These are phyloP conservation scores for Potamarius usumacintae DNA, from an alignment of 2,113 vertebrate species.

Conservation along the genomic window DNA sequence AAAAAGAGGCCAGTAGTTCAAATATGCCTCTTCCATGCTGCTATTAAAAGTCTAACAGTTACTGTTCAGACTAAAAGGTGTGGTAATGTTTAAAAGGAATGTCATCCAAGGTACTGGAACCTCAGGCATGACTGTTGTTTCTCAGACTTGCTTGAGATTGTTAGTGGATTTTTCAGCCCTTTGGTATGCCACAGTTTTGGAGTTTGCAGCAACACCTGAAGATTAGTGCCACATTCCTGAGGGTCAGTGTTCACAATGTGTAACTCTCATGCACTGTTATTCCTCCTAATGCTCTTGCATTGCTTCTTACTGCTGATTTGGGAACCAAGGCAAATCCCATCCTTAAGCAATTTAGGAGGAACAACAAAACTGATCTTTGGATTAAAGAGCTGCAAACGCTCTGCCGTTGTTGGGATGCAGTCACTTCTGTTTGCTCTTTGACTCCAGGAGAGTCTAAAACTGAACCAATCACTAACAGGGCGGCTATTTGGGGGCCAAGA, in stretches of 20 bases:
- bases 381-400: conserved; percentile 9
- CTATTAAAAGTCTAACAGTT: background rate
- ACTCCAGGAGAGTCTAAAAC: conserved; percentile 54
- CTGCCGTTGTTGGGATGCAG: conserved; percentile 9
- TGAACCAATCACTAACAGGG: conserved; percentile 21
- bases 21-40: background rate
- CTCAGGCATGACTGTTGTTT: conserved; percentile 9
- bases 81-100: background rate
- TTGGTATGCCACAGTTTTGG: conserved; percentile 36
- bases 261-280: background rate
- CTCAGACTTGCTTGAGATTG: conserved; percentile 31
- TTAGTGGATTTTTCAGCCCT: conserved; percentile 39
- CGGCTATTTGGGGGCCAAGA: conserved; percentile 53
- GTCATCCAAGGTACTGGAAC: background rate
- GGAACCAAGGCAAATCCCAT: conserved; percentile 8
- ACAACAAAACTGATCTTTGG: conserved; percentile 32
- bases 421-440: conserved; percentile 14
- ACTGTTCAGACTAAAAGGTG: background rate
- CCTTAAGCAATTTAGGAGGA: conserved; percentile 1
- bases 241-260: conserved; percentile 1
- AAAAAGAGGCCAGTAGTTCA: background rate
- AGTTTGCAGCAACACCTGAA: conserved; percentile 52
- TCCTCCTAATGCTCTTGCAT: background rate
- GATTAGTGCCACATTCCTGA: conserved; percentile 45
- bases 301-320: background rate